Conservation (phyloP, 2,797 vertebrate genomes). For the Ataeniobius toweri region DNA sequence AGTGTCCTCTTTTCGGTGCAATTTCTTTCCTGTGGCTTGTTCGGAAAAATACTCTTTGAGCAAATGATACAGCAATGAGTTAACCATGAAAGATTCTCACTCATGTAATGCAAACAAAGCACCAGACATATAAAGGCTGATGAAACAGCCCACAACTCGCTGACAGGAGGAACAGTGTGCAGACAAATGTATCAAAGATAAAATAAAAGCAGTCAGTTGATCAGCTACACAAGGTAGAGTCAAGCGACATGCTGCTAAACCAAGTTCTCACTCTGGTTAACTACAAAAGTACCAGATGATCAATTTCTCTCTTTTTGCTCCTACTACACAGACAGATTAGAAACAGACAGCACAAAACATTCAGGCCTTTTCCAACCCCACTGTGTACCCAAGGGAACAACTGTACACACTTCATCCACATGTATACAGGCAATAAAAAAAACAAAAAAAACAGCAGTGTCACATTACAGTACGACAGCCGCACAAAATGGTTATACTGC, state of each 20-base stretch:
- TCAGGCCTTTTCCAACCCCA: slow-evolving; percentile 23
- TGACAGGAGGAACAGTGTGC: slow-evolving; percentile 49
- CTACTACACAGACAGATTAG: slow-evolving; percentile 49
- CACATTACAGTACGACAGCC: slow-evolving; percentile 18
- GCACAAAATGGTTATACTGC: neutral
- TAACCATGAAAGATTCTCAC: slow-evolving; percentile 47
- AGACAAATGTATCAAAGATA: slow-evolving; percentile 47
- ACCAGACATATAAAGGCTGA: slow-evolving; percentile 50
- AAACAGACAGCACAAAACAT: slow-evolving; percentile 40
- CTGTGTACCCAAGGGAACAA: slow-evolving; percentile 7
- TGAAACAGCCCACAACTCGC: slow-evolving; percentile 51
- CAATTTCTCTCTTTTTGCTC: slow-evolving; percentile 56
- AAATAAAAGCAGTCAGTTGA: slow-evolving; percentile 60
- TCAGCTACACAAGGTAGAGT: slow-evolving; percentile 47
- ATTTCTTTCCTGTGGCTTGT: slow-evolving; percentile 20
- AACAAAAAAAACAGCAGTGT: slow-evolving; percentile 18
- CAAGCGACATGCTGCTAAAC: slow-evolving; percentile 27
- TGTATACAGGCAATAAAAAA: slow-evolving; percentile 13
- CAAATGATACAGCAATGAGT: slow-evolving; percentile 41
- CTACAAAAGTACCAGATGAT: slow-evolving; percentile 63
- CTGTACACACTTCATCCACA: slow-evolving; percentile 5
- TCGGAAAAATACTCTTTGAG: slow-evolving; percentile 38
- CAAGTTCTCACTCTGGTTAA: slow-evolving; percentile 51
- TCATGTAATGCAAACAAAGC: slow-evolving; percentile 32
- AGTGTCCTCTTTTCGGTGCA: slow-evolving; percentile 25